phyloP scores from a whole-genome alignment of 2,113 vertebrate species.

The Microcebus jonahi region DNA sequence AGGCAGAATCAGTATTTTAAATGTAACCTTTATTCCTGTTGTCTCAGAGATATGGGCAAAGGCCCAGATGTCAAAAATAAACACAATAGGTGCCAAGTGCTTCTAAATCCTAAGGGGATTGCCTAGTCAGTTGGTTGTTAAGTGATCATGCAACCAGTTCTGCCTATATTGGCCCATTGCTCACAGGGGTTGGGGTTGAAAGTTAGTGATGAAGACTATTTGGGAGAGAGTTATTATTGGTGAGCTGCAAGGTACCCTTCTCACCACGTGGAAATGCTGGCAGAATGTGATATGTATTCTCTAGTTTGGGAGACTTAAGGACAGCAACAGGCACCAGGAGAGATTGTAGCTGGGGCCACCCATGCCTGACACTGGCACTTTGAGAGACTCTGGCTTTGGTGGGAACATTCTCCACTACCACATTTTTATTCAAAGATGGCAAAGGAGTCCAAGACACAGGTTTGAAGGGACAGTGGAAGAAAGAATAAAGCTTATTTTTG shows the following conservation, averaged over 20 bases:
- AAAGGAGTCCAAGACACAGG: neutral
- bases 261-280: neutral
- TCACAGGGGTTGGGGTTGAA: neutral
- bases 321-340: accelerated
- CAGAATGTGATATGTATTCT: neutral
- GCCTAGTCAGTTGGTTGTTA: neutral
- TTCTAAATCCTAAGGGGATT: neutral
- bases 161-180: neutral
- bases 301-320: neutral
- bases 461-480: neutral
- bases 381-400: neutral
- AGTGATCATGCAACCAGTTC: neutral
- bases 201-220: neutral
- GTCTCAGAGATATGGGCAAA: neutral
- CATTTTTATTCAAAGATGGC: neutral
- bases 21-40: neutral
- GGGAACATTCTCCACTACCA: neutral
- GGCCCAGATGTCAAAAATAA: neutral
- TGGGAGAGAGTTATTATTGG: neutral
- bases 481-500: neutral
- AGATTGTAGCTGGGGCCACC: neutral
- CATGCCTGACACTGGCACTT: neutral
- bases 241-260: accelerated
- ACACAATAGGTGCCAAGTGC: neutral
- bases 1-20: neutral